phyloP scores from a whole-genome alignment of 2,113 vertebrate species.

The Muscicapa adusta region DNA sequence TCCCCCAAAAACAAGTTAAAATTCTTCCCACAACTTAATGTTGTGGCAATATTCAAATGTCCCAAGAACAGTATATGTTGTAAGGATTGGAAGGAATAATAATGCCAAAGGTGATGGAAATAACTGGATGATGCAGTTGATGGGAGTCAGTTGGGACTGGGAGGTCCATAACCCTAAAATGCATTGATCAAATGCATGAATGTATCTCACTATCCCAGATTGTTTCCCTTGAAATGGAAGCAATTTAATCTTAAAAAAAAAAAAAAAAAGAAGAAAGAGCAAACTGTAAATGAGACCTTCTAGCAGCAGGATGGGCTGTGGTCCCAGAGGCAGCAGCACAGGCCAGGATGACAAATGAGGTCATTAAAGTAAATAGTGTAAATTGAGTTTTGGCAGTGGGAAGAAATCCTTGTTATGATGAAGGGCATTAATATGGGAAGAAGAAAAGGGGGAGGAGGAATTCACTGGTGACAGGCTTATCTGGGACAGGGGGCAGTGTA shows the following conservation, averaged over 20 bases:
- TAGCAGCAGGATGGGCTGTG: background rate
- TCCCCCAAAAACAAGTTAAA: background rate
- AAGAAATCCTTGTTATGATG: constrained; percentile 31
- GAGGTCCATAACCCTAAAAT: background rate
- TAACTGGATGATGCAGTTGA: background rate
- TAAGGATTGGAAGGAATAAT: background rate
- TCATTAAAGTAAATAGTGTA: constrained; percentile 56
- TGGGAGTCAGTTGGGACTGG: background rate
- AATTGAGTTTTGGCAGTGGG: constrained; percentile 39
- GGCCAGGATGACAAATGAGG: constrained; percentile 45
- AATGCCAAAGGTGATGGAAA: background rate
- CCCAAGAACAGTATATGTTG: background rate
- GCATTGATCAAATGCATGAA: background rate
- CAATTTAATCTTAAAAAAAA: constrained; percentile 37
- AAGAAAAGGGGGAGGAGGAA: background rate
- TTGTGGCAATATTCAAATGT: background rate
- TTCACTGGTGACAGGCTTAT: background rate
- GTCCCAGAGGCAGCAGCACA: constrained; percentile 15
- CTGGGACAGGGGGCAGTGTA: background rate
- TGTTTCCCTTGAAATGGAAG: constrained; percentile 19
- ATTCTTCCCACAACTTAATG: background rate
- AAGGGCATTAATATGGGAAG: constrained; percentile 23
- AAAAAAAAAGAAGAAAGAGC: constrained; percentile 46
- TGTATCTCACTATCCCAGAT: background rate
- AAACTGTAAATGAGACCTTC: constrained; percentile 49